These are phyloP conservation scores for Pteria penguin DNA, from an alignment of 2,888 invertebrate genomes.

Conservation along the genomic window DNA sequence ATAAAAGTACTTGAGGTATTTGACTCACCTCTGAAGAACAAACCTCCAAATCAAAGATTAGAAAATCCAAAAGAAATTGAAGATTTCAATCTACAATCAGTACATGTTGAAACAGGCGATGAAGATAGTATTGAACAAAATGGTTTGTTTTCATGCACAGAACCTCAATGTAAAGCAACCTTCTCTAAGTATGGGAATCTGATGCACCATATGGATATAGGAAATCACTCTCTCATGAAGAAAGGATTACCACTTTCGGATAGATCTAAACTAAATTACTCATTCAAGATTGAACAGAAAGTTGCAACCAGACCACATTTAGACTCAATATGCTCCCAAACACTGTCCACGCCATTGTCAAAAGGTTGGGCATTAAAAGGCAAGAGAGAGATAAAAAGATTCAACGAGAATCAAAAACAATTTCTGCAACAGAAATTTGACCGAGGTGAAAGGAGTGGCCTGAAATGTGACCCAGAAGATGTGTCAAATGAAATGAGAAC, in stretches of 20 bases:
- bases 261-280: neutral
- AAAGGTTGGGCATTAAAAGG: constrained; percentile 1
- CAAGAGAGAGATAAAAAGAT: constrained; percentile 1
- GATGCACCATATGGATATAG: constrained; percentile 7
- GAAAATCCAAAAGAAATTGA: no score
- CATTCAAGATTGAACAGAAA: constrained; percentile 3
- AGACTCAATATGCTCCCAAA: neutral
- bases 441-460: neutral
- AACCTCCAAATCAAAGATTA: neutral
- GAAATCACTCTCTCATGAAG: neutral
- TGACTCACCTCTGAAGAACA: neutral
- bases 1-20: neutral
- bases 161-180: constrained; percentile 1
- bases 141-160: constrained; percentile 1
- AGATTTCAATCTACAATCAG: no score
- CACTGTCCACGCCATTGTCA: neutral
- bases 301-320: neutral
- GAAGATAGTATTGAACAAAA: neutral
- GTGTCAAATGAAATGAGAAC: neutral
- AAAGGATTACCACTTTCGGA: neutral
- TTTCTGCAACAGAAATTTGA: constrained; percentile 1
- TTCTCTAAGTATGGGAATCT: constrained; percentile 15
- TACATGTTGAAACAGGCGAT: neutral
- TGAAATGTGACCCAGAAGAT: constrained; percentile 6
- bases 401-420: neutral